phyloP scores from a whole-genome alignment of 2,888 invertebrate genomes.

The Tipula unca region DNA sequence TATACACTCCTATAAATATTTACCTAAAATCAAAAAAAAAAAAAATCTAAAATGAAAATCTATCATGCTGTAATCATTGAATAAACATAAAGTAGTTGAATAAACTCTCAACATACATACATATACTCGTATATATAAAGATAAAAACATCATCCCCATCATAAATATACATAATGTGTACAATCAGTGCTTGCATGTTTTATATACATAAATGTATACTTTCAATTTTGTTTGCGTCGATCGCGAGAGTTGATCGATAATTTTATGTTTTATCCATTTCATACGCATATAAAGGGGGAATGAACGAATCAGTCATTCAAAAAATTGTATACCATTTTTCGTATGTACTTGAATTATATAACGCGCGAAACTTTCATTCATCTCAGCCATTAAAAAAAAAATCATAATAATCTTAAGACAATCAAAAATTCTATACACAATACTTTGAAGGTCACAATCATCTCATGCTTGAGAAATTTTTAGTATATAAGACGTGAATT shows the following conservation, averaged over 20 bases:
- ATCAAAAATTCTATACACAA: background rate
- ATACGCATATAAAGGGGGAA: background rate
- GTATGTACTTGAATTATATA: background rate
- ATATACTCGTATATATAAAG: too few relatives aligned
- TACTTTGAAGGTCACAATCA: conserved; percentile 8
- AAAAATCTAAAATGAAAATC: background rate
- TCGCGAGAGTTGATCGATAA: background rate
- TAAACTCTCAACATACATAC: background rate
- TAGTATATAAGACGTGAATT: background rate
- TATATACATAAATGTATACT: background rate
- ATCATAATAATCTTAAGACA: background rate
- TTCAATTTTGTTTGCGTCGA: background rate
- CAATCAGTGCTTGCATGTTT: background rate
- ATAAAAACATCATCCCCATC: background rate
- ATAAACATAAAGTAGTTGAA: background rate
- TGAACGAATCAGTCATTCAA: background rate
- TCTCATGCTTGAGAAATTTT: background rate
- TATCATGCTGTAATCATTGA: background rate
- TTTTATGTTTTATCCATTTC: too few relatives aligned
- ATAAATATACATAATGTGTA: background rate
- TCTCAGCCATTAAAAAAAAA: background rate
- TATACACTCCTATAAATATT: background rate
- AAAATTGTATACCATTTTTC: background rate
- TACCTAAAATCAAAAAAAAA: background rate
- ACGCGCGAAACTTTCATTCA: background rate